phyloP scores from a whole-genome alignment of 2,797 vertebrate genomes.

The Nasua narica region DNA sequence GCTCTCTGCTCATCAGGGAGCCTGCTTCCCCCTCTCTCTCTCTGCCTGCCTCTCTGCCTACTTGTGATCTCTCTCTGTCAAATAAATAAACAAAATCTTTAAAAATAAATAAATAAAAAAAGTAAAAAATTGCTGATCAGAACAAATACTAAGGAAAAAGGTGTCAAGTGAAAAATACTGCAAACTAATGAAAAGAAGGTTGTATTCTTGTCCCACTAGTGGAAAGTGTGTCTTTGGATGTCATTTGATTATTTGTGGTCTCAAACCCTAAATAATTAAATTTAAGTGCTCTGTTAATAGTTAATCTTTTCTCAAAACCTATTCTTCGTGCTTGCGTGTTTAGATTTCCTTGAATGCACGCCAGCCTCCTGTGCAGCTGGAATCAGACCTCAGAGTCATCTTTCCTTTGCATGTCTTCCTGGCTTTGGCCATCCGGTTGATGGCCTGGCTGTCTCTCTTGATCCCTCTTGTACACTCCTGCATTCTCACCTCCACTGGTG shows the following conservation, averaged over 20 bases:
- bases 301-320: not conserved
- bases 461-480: not conserved
- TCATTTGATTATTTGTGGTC: not conserved
- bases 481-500: not conserved
- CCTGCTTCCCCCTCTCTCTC: too few species aligned
- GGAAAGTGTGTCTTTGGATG: not conserved
- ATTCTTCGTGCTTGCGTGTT: not conserved
- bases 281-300: not conserved
- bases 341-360: not conserved
- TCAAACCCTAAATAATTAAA: not conserved
- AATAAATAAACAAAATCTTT: not conserved
- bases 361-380: not conserved
- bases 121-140: not conserved
- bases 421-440: fast-evolving
- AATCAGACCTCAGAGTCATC: not conserved
- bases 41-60: too few species aligned
- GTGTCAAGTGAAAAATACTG: not conserved
- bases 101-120: too few species aligned
- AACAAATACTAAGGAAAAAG: not conserved
- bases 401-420: not conserved
- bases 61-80: too few species aligned
- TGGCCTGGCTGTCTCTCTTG: not conserved
- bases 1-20: too few species aligned
- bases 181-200: not conserved
- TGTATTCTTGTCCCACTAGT: not conserved